Evolutionary conservation across 1,140 invertebrate genomes (phyloP).

Genomic region (Anoplolepis gracilipes): DNA sequence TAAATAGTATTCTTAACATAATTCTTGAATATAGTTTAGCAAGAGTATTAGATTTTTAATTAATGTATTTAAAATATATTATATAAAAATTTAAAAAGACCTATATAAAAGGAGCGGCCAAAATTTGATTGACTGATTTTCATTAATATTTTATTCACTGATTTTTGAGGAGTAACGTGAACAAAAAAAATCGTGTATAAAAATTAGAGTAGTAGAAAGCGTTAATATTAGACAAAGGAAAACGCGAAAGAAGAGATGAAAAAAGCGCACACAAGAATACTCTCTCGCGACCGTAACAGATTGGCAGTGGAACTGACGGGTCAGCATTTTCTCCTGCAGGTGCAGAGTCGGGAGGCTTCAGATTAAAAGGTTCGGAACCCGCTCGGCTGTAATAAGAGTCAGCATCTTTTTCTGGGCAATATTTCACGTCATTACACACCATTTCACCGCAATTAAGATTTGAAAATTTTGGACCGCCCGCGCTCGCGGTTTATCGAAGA

Average conservation of each 20-base stretch:
- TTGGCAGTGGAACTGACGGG: constrained; percentile 78
- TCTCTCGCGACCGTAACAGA: constrained; percentile 75
- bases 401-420: constrained; percentile 82
- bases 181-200: neutral
- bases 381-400: constrained; percentile 80
- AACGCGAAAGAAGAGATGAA: constrained; percentile 32
- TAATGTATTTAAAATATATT: neutral
- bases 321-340: constrained; percentile 79
- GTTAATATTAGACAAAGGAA: neutral
- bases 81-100: neutral
- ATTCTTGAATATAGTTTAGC: neutral
- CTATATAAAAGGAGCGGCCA: no score
- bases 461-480: constrained; percentile 71
- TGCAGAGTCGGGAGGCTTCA: constrained; percentile 62
- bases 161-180: neutral
- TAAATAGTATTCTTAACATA: neutral
- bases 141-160: neutral
- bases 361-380: constrained; percentile 80
- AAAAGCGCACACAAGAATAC: constrained; percentile 39
- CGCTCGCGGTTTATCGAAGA: constrained; percentile 62
- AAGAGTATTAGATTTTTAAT: neutral
- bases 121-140: constrained; percentile 10
- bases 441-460: constrained; percentile 83
- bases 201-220: constrained; percentile 23
- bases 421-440: constrained; percentile 83